Evolutionary conservation across 92 coral and sea anemone species (phyloP), one percentile per base, ranked within the genome.

Genomic region (Phenganax stokvisi): DNA sequence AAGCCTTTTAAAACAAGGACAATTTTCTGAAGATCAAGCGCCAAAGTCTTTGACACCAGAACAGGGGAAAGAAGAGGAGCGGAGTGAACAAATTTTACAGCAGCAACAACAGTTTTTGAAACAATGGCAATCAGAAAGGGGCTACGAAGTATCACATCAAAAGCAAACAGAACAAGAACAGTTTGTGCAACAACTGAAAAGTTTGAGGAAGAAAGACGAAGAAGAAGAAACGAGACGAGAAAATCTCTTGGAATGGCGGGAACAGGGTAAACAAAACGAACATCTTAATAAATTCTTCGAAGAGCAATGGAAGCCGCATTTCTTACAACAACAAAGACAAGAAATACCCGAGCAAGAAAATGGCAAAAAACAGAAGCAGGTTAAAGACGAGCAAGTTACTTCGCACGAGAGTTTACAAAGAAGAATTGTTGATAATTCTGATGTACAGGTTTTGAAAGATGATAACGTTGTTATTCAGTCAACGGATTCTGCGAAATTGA

Each of bases 101-200:
- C 67, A 61, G 67, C 67, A 61, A 61, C 67, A 61, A 20, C 67
- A 9, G 67, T 60, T 17, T 12, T 52, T 56, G 29, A 31, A 76
- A 57, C 80, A 76, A 44, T 52, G 44, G 56, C 70, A 58, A 59
- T 10, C 58, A 9, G 67, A 58, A 54, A 37, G 47, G 47, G 47
- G 47, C 47, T 37, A 37, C 37, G 87, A 87, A 73, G 89, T 85
- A 71, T 72, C 87, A 91, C 85, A 89, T 86, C 85, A 91, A 87
- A 81, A 75, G 84, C 87, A 86, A 88, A 37, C 47, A 37, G 96
- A 93, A 58, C 93, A 91, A 81, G 80, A 87, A 28, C 87, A 82
- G 47, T 96, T 91, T 77, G 71, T 79, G 83, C 82, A 76, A 83
- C 88, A 81, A 56, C 88, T 81, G 7, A 84, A 74, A 25, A 93